phyloP scores from a whole-genome alignment of 1,140 invertebrate genomes.

The Pollicipes pollicipes region DNA sequence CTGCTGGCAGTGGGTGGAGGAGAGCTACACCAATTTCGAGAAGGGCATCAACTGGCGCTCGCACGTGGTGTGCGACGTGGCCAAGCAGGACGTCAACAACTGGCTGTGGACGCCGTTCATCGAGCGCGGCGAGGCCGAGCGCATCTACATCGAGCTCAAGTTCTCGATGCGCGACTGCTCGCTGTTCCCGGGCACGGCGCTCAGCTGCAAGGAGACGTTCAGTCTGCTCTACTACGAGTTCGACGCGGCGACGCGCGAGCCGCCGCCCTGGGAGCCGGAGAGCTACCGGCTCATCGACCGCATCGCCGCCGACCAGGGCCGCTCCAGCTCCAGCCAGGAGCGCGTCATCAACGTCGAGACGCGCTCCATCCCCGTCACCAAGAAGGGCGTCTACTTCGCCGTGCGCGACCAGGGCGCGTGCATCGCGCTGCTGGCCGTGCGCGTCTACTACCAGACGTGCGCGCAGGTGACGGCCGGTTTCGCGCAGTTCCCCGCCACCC shows the following conservation, averaged over 20 bases:
- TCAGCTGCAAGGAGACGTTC: slow-evolving; percentile 80
- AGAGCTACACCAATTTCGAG: slow-evolving; percentile 88
- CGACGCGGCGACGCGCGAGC: too few species aligned
- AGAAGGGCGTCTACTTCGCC: slow-evolving; percentile 93
- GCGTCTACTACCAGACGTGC: slow-evolving; percentile 90
- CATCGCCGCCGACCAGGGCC: slow-evolving; percentile 78
- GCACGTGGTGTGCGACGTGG: slow-evolving; percentile 93
- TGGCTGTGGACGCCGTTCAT: slow-evolving; percentile 97
- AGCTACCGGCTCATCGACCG: slow-evolving; percentile 76
- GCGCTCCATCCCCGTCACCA: slow-evolving; percentile 83
- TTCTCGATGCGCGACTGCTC: too few species aligned
- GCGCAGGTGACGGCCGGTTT: slow-evolving; percentile 81
- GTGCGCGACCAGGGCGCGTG: slow-evolving; percentile 91
- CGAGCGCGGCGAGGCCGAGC: too few species aligned
- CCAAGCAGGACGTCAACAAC: slow-evolving; percentile 91
- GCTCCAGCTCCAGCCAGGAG: slow-evolving; percentile 79
- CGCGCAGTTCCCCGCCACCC: slow-evolving; percentile 76
- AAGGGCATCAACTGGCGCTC: slow-evolving; percentile 91
- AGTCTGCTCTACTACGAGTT: slow-evolving; percentile 80
- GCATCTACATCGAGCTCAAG: too few species aligned
- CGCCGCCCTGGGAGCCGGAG: slow-evolving; percentile 81
- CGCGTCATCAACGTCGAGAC: too few species aligned
- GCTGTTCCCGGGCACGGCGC: slow-evolving; percentile 74
- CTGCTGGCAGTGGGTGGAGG: slow-evolving; percentile 79
- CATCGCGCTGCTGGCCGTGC: slow-evolving; percentile 83